A percentile compares a stretch with the other conserved stretches of the same genome.
Conservation (phyloP, 2,888 invertebrate species). For the Malthinus seriepunctatus region DNA sequence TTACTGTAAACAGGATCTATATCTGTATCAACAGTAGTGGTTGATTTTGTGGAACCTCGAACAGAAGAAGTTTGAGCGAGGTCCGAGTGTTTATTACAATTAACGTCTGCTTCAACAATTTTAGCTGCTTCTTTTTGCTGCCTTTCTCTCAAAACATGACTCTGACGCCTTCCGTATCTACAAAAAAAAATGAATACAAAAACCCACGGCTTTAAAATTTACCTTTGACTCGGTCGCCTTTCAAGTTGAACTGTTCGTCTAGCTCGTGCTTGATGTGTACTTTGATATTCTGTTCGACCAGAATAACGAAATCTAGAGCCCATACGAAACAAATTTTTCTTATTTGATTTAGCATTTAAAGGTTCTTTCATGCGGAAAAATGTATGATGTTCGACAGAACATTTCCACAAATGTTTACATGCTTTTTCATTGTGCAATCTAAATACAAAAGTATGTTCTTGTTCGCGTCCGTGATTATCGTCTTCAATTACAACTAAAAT, state of each 20-base stretch:
- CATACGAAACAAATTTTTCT: conserved; percentile 98
- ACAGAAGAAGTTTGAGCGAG: conserved; percentile 49
- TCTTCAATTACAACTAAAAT: conserved; percentile 98
- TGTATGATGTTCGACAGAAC: conserved; percentile 99
- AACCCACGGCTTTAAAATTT: conserved; percentile 1
- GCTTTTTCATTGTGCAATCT: conserved; percentile 94
- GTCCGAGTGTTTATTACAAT: conserved; percentile 38
- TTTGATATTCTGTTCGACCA: conserved; percentile 96
- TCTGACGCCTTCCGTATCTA: conserved; percentile 85
- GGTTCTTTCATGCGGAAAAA: conserved; percentile 95
- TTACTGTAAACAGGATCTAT: conserved; percentile 49
- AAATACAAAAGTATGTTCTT: conserved; percentile 99
- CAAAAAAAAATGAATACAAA: conserved; percentile 5
- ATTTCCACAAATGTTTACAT: conserved; percentile 99
- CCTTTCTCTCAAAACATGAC: conserved; percentile 81
- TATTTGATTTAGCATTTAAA: conserved; percentile 83
- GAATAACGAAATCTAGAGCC: conserved; percentile 92
- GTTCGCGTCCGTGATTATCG: conserved; percentile 94
- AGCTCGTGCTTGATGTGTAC: conserved; percentile 87
- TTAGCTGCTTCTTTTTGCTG: conserved; percentile 51
- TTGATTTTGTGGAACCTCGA: conserved; percentile 60
- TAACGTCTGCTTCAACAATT: conserved; percentile 46
- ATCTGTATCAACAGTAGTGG: conserved; percentile 53
- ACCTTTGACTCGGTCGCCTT: conserved; percentile 91
- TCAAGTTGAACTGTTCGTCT: conserved; percentile 95